phyloP scores from a whole-genome alignment of 1,140 invertebrate genomes.

The Triops cancriformis region DNA sequence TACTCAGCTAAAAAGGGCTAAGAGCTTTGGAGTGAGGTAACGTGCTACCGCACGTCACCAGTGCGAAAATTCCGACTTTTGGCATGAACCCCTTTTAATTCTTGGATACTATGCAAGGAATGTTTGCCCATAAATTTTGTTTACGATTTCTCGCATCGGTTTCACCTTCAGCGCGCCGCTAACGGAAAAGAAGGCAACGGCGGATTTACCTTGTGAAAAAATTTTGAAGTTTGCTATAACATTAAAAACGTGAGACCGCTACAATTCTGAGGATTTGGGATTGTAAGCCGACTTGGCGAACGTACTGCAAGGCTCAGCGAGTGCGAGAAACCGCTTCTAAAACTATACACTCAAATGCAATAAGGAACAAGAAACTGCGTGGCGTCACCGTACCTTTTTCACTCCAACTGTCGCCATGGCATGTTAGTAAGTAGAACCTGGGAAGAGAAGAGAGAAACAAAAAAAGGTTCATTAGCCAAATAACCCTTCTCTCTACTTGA shows the following conservation, averaged over 20 bases:
- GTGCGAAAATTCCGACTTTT: not conserved
- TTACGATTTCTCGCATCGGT: not conserved
- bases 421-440: slow-evolving; percentile 10
- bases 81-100: not conserved
- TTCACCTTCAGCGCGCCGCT: not conserved
- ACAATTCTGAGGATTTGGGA: not conserved
- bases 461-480: not conserved
- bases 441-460: not conserved
- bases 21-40: not conserved
- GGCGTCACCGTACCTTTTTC: not conserved
- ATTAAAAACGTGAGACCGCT: not conserved
- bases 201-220: not conserved
- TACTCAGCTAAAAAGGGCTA: not conserved
- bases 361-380: not conserved
- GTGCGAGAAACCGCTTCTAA: not conserved
- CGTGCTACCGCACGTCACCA: too few relatives aligned
- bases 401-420: slow-evolving; percentile 12
- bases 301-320: not conserved
- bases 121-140: not conserved
- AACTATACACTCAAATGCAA: not conserved
- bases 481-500: not conserved
- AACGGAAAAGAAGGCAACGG: not conserved
- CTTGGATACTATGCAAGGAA: not conserved
- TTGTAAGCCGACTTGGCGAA: not conserved
- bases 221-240: not conserved